phyloP scores from a whole-genome alignment of 2,888 invertebrate species.

The Myopa tessellatipennis region DNA sequence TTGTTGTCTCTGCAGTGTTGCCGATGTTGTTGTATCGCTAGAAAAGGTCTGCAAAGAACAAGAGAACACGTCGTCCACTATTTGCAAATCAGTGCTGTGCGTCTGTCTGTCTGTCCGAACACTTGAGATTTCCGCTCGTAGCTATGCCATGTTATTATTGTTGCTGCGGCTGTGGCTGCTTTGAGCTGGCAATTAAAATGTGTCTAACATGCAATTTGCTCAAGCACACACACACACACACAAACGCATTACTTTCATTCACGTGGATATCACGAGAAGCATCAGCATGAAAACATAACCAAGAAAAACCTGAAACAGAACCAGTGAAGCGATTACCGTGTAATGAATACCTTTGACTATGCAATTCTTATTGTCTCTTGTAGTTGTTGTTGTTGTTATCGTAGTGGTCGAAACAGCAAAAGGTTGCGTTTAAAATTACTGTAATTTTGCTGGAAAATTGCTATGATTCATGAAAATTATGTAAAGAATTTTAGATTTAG shows the following conservation, averaged over 20 bases:
- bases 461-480: not conserved
- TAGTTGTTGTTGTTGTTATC: not conserved
- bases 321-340: not conserved
- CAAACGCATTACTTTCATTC: not conserved
- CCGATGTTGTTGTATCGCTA: not conserved
- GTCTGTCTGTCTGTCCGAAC: not conserved
- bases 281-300: not conserved
- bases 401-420: too few species aligned
- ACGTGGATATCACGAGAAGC: not conserved
- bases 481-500: too few species aligned
- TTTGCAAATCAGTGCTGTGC: slow-evolving; percentile 8
- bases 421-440: not conserved
- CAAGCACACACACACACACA: slow-evolving; percentile 2
- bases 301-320: not conserved
- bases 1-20: not conserved
- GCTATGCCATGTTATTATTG: not conserved
- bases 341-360: not conserved
- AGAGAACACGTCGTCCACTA: too few species aligned
- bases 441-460: slow-evolving; percentile 5
- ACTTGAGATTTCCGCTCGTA: slow-evolving; percentile 14
- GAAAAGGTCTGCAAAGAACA: not conserved
- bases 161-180: not conserved
- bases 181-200: slow-evolving; percentile 9
- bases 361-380: not conserved
- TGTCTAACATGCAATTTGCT: slow-evolving; percentile 17